phyloP scores from a whole-genome alignment of 2,888 invertebrate genomes.

The Pseudococcus viburni region DNA sequence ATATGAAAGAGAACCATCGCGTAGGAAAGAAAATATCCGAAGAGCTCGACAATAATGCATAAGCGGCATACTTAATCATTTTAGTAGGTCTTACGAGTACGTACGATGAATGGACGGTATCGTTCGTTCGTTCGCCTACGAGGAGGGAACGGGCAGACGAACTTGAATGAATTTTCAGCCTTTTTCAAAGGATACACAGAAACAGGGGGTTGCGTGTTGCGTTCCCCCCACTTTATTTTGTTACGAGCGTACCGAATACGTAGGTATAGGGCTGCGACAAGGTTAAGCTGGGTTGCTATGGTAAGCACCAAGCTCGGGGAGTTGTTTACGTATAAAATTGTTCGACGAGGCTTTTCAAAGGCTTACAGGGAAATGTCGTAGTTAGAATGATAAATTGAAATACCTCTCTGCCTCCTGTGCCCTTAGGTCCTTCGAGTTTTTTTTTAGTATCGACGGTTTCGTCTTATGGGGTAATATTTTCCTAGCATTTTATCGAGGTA shows the following conservation, averaged over 20 bases:
- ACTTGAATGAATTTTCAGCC: slow-evolving; percentile 39
- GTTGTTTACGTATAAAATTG: slow-evolving; percentile 41
- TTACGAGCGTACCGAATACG: background rate
- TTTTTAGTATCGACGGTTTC: background rate
- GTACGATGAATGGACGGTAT: background rate
- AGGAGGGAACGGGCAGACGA: background rate
- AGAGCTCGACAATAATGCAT: background rate
- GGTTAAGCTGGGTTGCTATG: slow-evolving; percentile 28
- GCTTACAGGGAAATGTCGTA: slow-evolving; percentile 8
- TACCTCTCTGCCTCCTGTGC: background rate
- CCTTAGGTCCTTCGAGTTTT: background rate
- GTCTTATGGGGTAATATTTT: background rate
- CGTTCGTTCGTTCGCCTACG: slow-evolving; percentile 24
- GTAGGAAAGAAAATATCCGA: background rate
- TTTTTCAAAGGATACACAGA: background rate
- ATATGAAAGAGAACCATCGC: slow-evolving; percentile 21
- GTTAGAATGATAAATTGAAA: background rate
- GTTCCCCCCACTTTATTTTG: background rate
- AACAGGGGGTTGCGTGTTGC: slow-evolving; percentile 9
- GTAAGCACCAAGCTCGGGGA: slow-evolving; percentile 43
- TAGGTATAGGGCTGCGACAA: background rate
- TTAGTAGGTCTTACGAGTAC: background rate
- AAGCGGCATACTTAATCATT: slow-evolving; percentile 36
- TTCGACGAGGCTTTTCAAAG: slow-evolving; percentile 3
- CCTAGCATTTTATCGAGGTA: background rate